phyloP scores from a whole-genome alignment of 2,113 vertebrate genomes.

The Trachemys scripta region DNA sequence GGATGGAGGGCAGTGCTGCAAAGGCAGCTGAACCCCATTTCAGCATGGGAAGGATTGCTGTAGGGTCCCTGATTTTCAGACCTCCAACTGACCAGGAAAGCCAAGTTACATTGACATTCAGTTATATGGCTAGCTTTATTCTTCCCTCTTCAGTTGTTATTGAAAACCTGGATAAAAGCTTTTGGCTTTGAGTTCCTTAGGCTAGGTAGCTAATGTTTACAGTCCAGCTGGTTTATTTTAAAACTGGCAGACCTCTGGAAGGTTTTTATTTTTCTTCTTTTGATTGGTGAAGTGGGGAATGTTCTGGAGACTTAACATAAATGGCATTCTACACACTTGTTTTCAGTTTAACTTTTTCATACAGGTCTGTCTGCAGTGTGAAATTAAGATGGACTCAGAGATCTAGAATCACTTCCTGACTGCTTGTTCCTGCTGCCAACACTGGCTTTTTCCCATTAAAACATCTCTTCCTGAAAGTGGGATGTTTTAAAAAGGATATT shows the following conservation, averaged over 20 bases:
- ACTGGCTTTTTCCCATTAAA: neutral
- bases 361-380: neutral
- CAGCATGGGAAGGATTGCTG: neutral
- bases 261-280: neutral
- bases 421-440: neutral
- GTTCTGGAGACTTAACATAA: neutral
- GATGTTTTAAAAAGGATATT: neutral
- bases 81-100: neutral
- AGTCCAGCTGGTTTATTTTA: neutral
- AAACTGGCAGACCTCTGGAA: neutral
- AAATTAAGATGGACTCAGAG: neutral
- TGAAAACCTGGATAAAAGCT: neutral
- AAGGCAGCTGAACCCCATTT: neutral
- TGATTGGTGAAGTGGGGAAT: neutral
- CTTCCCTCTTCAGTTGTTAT: neutral
- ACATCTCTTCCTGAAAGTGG: neutral
- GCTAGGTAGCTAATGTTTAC: neutral
- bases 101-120: fast-evolving
- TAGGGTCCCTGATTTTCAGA: neutral
- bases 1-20: neutral
- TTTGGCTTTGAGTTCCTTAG: neutral
- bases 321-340: neutral
- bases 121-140: neutral
- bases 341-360: neutral
- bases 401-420: neutral